phyloP scores from a whole-genome alignment of 2,888 invertebrate species.

The Drosophila fulvimacula region DNA sequence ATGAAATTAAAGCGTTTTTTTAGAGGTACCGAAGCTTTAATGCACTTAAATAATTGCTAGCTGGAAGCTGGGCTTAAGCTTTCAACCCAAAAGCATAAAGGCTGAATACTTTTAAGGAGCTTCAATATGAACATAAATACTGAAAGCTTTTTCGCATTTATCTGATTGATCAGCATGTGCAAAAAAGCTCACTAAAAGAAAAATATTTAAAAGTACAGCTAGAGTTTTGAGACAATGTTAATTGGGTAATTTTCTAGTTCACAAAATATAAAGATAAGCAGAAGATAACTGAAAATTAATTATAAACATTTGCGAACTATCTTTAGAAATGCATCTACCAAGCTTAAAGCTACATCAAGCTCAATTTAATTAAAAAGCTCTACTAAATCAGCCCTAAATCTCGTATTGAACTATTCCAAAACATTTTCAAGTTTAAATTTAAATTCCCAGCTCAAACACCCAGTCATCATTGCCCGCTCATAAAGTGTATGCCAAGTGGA shows the following conservation, averaged over 20 bases:
- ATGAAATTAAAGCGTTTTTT: conserved; percentile 5
- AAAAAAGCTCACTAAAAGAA: too few species aligned
- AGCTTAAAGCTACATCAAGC: background rate
- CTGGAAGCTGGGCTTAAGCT: background rate
- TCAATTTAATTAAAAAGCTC: background rate
- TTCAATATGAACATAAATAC: too few species aligned
- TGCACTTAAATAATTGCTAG: conserved; percentile 9
- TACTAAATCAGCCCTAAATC: background rate
- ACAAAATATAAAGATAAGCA: too few species aligned
- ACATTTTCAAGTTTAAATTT: background rate
- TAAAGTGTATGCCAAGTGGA: conserved; percentile 20
- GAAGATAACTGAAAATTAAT: too few species aligned
- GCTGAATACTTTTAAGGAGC: too few species aligned
- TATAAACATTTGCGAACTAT: too few species aligned
- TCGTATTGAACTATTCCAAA: background rate
- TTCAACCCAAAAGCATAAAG: too few species aligned
- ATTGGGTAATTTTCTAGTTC: too few species aligned
- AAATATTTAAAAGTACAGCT: too few species aligned
- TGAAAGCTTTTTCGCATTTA: too few species aligned
- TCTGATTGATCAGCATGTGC: too few species aligned
- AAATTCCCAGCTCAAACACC: background rate
- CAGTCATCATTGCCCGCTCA: background rate
- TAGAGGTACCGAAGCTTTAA: conserved; percentile 3
- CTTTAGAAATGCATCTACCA: background rate
- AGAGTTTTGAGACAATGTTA: too few species aligned